Base-by-base conservation (phyloP, 2,888 invertebrate species). In the Schrankia costaestrigalis region DNA sequence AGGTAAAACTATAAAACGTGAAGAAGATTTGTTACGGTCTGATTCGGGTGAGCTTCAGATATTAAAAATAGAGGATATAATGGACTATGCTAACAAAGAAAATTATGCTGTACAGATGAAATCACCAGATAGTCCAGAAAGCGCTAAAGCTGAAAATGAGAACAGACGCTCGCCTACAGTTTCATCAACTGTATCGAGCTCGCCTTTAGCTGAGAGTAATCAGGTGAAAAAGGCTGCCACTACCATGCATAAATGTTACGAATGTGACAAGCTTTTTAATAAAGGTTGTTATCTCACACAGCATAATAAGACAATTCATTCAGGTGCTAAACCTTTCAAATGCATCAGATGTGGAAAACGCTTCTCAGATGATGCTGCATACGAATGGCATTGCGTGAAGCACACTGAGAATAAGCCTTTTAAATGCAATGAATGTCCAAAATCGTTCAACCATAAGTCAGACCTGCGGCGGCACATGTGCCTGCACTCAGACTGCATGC, bases 381-480 rank as follows among this genome's bases (percentile, higher is more conserved):
- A 93, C 68, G 90, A 91, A 48, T 91, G 92, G 58, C 96, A 97
- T 72, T 87, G 92, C 65, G 88, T 89, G 15, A 95, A 95, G 68
- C 96, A 96, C 74, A 78, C 92, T 9, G 93, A 93, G 39, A 93
- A 95, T 46, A 96, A 96, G 71, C 95, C 95, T 8, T 94, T 94
- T 82, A 95, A 95, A 82, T 97, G 96, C 82, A 91, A 91, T 39
- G 89, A 91, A 41, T 96, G 96, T 65, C 94, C 95, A 10, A 96
- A 96, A 75, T 94, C 94, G 62, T 97, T 96, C 79, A 95, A 96
- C 71, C 96, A 96, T 82, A 96, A 96, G 79, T 96, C 96, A 33
- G 96, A 97, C 73, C 86, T 96, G 60, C 90, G 95, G 43, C 90
- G 96, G 47, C 96, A 97, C 82, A 92, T 93, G 90, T 95, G 95